phyloP scores from a whole-genome alignment of 2,113 vertebrate genomes.

The Budorcas taxicolor region DNA sequence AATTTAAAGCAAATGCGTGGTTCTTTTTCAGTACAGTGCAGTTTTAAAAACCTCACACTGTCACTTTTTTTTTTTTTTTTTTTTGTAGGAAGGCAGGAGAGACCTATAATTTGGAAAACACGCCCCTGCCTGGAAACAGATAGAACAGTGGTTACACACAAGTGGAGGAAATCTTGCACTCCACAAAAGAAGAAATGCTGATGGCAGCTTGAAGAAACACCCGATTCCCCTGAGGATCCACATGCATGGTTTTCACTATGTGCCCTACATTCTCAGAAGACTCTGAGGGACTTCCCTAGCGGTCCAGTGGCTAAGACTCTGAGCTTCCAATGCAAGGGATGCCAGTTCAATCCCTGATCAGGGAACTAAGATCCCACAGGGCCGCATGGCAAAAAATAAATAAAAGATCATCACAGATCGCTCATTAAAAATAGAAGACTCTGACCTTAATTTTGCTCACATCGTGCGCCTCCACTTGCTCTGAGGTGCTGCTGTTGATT shows the following conservation, averaged over 20 bases:
- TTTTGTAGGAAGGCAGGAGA: neutral
- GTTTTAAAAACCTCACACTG: neutral
- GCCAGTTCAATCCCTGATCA: neutral
- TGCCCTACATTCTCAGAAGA: neutral
- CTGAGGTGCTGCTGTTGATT: neutral
- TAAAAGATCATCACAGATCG: neutral
- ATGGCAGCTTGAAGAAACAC: neutral
- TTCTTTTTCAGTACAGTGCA: neutral
- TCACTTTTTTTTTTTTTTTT: neutral
- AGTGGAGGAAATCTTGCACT: neutral
- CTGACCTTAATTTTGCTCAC: neutral
- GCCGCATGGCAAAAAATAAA: neutral
- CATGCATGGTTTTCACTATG: rapidly evolving
- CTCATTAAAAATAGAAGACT: neutral
- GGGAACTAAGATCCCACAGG: neutral
- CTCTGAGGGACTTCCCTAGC: neutral
- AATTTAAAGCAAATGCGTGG: neutral
- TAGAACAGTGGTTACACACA: neutral
- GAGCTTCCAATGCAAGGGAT: neutral
- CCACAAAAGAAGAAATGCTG: neutral
- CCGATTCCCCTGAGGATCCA: neutral
- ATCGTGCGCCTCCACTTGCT: neutral
- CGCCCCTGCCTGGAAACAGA: neutral
- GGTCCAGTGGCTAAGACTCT: neutral
- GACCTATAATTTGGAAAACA: neutral